Conservation (phyloP, 2,113 vertebrate species). For the Cavia aperea region DNA sequence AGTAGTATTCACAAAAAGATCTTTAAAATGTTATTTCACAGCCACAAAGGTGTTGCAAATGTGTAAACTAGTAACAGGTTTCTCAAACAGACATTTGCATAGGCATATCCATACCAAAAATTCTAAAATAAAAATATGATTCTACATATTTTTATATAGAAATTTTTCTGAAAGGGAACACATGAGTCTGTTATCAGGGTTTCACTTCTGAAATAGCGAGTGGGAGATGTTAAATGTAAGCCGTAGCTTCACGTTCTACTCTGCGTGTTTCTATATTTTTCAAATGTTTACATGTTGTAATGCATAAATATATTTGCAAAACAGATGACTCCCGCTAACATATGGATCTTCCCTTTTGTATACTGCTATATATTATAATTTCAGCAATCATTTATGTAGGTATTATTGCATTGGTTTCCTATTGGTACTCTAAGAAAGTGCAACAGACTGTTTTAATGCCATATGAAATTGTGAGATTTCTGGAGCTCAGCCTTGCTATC, state of each 20-base stretch:
- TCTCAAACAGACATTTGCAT: background rate
- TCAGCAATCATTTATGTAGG: background rate
- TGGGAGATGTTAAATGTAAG: background rate
- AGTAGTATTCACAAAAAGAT: background rate
- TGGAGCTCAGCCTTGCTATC: background rate
- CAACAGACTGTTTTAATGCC: background rate
- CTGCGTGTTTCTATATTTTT: background rate
- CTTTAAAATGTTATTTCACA: background rate
- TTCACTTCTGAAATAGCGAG: background rate
- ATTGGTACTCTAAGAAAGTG: background rate
- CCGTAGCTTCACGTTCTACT: background rate
- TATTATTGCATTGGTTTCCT: background rate
- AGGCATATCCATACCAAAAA: background rate
- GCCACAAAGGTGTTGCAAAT: background rate
- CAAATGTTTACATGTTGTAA: background rate
- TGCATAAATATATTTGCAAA: background rate
- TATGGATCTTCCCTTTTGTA: background rate
- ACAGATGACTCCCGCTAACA: background rate
- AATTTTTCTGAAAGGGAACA: background rate
- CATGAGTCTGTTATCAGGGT: background rate
- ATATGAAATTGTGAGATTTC: background rate
- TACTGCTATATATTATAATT: background rate
- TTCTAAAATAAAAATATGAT: background rate
- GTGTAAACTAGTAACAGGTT: background rate
- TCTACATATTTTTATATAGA: background rate